phyloP scores from a whole-genome alignment of 2,888 invertebrate species.

The Sympetrum striolatum region DNA sequence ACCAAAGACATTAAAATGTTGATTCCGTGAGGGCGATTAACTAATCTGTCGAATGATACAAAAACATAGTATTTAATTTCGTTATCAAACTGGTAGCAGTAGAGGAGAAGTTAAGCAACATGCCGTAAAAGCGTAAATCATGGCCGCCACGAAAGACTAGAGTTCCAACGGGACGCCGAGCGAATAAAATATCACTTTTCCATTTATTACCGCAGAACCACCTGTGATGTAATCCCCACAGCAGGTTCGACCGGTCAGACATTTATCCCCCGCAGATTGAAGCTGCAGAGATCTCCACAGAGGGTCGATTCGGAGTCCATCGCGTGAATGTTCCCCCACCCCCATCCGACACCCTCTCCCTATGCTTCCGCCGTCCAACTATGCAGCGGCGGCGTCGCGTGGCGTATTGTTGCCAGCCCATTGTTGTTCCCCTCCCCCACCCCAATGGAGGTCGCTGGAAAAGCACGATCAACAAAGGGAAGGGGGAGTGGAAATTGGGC shows the following conservation, averaged over 20 bases:
- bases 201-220: no score
- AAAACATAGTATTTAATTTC: no score
- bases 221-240: not conserved
- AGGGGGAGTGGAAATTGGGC: not conserved
- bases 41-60: no score
- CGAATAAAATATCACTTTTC: no score
- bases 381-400: not conserved
- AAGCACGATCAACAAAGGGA: not conserved
- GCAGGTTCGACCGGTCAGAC: not conserved
- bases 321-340: not conserved
- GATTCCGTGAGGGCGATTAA: no score
- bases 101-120: no score
- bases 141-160: no score
- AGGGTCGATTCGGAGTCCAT: not conserved
- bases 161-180: no score
- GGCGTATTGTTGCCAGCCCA: not conserved
- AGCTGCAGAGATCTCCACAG: no score
- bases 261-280: not conserved
- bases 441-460: not conserved
- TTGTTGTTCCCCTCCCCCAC: not conserved
- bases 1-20: no score
- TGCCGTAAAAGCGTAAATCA: no score
- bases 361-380: not conserved
- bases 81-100: no score
- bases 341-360: not conserved